Base-by-base conservation (phyloP, 2,797 vertebrate genomes). In the Xiphophorus birchmanni region DNA sequence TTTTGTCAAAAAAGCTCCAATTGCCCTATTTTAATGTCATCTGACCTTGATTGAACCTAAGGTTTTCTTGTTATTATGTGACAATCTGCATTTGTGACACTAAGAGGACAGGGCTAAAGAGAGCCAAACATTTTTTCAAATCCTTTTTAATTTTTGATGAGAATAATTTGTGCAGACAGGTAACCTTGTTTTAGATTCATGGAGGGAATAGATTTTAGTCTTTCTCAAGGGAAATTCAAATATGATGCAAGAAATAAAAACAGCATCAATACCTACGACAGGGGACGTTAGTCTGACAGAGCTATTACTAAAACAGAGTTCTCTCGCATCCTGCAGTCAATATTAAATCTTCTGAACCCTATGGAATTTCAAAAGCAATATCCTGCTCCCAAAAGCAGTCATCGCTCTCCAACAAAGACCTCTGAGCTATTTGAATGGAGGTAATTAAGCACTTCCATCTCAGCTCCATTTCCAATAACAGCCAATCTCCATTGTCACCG, bases 351-450 rank as follows among this genome's bases (percentile, higher is more conserved):
- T 52, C 47, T 76, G 63, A 88, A 83, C 86, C 87, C 86, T 88
- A 92, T 93, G 89, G 93, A 92, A 90, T 92, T 91, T 92, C 83
- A 94, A 90, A 92, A 93, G 93, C 91, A 95, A 95, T 93, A 92
- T 91, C 89, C 90, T 89, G 81, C 86, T 87, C 74, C 87, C 86
- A 90, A 93, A 94, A 88, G 81, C 80, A 90, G 86, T 76, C 75
- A 91, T 94, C 89, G 91, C 85, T 92, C 87, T 92, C 83, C 85
- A 92, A 92, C 90, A 91, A 90, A 93, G 78, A 84, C 88, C 90
- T 88, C 72, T 48, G 83, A 93, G 92, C 87, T 84, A 86, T 92
- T 93, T 90, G 82, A 93, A 93, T 89, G 79, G 90, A 86, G 88
- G 87, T 94, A 94, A 94, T 95, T 93, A 94, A 92, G 80, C 88